Evolutionary conservation across 2,797 vertebrate genomes (phyloP).

Genomic region (Lepidocolaptes lacrymiger): DNA sequence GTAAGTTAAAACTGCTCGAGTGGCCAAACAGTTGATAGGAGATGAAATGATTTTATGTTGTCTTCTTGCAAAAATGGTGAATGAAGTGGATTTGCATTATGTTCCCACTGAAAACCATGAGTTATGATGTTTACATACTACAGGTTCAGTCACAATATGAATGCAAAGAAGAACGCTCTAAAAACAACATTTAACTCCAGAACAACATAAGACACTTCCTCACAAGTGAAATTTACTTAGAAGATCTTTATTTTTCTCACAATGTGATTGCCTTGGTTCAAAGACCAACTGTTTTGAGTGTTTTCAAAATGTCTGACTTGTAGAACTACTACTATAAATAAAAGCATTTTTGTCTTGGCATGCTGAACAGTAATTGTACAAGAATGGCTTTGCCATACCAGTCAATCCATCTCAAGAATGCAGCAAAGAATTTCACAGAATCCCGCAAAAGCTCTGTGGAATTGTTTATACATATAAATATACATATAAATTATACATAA

Average conservation of each 20-base stretch:
- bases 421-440: neutral
- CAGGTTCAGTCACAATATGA: neutral
- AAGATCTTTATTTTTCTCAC: neutral
- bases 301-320: neutral
- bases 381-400: neutral
- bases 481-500: too few species aligned
- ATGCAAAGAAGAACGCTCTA: neutral
- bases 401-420: neutral
- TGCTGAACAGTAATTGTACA: neutral
- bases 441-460: neutral
- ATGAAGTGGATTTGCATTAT: neutral
- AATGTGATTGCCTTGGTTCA: neutral
- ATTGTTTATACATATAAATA: neutral
- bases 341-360: neutral
- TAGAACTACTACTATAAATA: neutral
- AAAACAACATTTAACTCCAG: neutral
- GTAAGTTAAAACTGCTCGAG: neutral
- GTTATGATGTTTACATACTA: neutral
- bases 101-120: neutral
- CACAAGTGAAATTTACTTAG: neutral
- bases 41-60: neutral
- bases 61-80: neutral
- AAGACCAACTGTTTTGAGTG: neutral
- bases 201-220: neutral
- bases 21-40: neutral